Evolutionary conservation across 2,797 vertebrate genomes (phyloP), one percentile per base, ranked within the genome.

Genomic region (Periophthalmus magnuspinnatus): DNA sequence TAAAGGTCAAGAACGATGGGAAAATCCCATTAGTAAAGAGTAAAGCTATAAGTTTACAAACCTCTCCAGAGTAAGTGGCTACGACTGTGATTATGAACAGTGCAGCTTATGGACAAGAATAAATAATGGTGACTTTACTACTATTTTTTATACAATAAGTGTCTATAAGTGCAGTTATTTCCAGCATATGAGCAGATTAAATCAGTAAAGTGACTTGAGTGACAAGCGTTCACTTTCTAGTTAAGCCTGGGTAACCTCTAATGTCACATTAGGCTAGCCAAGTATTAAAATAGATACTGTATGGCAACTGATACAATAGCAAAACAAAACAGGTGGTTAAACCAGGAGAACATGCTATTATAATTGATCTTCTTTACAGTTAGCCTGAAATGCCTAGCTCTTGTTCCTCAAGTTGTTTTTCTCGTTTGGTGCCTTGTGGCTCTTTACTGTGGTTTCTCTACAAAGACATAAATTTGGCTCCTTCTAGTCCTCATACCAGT

Each of bases 361-460:
- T 86, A 81, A 89, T 81, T 86, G 65, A 85, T 85, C 72, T 36
- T 82, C 76, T 81, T 84, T 58, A 72, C 41, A 75, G 68, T 84
- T 72, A 24, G 75, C 68, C 73, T 80, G 67, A 78, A 48, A 79
- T 75, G 85, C 70, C 78, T 50, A 36, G 71, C 81, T 88, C 83
- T 86, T 83, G 76, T 82, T 91, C 78, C 54, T 21, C 2, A 8
- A 89, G 85, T 91, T 88, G 90, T 90, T 92, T 91, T 90, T 89
- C 88, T 73, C 70, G 76, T 89, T 91, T 86, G 77, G 72, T 86
- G 82, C 87, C 89, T 88, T 83, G 77, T 85, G 83, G 90, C 84
- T 72, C 85, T 89, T 91, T 81, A 65, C 36, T 89, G 90, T 84
- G 88, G 88, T 87, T 89, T 87, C 62, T 86, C 60, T 33, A 67